Conservation (phyloP, 1,140 invertebrate genomes). For the Monochamus saltuarius region DNA sequence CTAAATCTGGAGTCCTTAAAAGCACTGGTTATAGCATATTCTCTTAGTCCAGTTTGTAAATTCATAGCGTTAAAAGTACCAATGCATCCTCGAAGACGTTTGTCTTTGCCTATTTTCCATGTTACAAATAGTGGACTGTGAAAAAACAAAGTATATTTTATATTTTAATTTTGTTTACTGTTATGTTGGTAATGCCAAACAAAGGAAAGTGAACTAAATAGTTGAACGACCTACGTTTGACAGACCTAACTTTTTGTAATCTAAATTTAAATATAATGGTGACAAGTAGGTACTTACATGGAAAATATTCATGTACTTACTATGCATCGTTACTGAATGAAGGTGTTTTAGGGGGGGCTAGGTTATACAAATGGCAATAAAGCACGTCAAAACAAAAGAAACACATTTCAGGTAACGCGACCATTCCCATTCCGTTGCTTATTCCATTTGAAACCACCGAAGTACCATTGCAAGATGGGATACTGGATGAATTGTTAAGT, state of each 20-base stretch:
- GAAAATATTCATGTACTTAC: constrained; percentile 67
- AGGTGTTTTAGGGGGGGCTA: constrained; percentile 85
- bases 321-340: constrained; percentile 93
- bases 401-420: constrained; percentile 93
- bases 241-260: neutral
- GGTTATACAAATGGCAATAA: constrained; percentile 88
- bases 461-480: constrained; percentile 55
- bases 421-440: constrained; percentile 56
- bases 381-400: constrained; percentile 98
- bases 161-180: neutral
- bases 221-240: constrained; percentile 44
- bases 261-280: neutral
- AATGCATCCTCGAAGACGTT: constrained; percentile 89
- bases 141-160: constrained; percentile 48
- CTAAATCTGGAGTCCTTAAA: constrained; percentile 96
- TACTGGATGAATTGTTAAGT: constrained; percentile 70
- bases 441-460: constrained; percentile 44
- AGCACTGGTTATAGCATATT: constrained; percentile 97
- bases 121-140: constrained; percentile 97
- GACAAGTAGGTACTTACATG: neutral
- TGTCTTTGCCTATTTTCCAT: constrained; percentile 95
- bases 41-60: constrained; percentile 87
- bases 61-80: constrained; percentile 95
- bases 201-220: constrained; percentile 32
- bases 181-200: constrained; percentile 6